Evolutionary conservation across 2,888 invertebrate genomes (phyloP).

Genomic region (Brachynemurus nebulosus): DNA sequence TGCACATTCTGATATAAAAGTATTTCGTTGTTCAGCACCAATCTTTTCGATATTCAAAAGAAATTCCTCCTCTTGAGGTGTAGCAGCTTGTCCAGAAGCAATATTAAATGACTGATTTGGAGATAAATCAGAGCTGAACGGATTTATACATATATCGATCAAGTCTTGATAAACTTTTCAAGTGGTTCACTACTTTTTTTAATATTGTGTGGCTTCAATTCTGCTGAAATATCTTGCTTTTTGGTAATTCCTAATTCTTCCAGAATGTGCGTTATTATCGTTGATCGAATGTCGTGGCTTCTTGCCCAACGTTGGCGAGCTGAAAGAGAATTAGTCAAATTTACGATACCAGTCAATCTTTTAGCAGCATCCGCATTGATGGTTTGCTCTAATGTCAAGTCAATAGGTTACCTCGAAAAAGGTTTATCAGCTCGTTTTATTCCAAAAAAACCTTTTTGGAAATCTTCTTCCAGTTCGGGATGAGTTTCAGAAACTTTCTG

Average conservation of each 20-base stretch:
- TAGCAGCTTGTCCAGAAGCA: slow-evolving; percentile 4
- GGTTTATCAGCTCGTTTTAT: slow-evolving; percentile 19
- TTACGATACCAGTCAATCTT: slow-evolving; percentile 17
- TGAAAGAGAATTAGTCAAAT: slow-evolving; percentile 19
- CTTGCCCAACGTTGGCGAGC: slow-evolving; percentile 23
- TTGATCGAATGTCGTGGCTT: slow-evolving; percentile 16
- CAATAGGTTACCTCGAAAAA: slow-evolving; percentile 20
- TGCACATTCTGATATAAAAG: slow-evolving; percentile 10
- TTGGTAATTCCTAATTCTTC: background rate
- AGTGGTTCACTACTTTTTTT: slow-evolving; percentile 7
- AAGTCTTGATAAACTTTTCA: slow-evolving; percentile 3
- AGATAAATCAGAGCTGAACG: background rate
- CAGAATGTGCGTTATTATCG: slow-evolving; percentile 16
- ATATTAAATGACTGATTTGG: slow-evolving; percentile 7
- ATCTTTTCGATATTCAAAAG: slow-evolving; percentile 2
- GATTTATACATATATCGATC: slow-evolving; percentile 1
- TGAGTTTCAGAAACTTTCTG: slow-evolving; percentile 18
- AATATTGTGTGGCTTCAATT: slow-evolving; percentile 1
- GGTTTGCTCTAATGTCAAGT: too few relatives aligned
- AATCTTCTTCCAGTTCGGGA: slow-evolving; percentile 16
- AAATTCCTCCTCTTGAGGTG: slow-evolving; percentile 8
- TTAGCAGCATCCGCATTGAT: slow-evolving; percentile 21
- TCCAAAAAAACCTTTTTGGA: slow-evolving; percentile 19
- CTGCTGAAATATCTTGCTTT: slow-evolving; percentile 5
- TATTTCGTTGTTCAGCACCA: slow-evolving; percentile 5